Evolutionary conservation across 2,797 vertebrate genomes (phyloP), one percentile per base, ranked within the genome.

Genomic region (Tenualosa ilisha): DNA sequence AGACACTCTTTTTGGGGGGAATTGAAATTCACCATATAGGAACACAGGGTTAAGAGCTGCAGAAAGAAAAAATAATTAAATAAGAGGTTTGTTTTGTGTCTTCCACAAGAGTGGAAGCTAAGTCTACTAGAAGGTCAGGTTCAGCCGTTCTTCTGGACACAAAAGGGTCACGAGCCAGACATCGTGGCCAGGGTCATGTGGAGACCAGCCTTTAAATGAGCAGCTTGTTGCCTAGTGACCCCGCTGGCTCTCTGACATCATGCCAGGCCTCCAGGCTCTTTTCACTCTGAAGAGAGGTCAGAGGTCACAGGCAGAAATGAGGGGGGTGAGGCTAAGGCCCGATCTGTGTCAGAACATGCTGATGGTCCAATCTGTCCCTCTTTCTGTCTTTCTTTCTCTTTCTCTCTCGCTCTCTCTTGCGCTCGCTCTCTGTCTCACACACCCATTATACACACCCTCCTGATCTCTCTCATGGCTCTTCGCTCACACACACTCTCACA

Each of bases 151-250:
- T 89, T 65, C 85, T 75, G 49, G 37, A 79, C 85, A 91, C 89
- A 92, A 92, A 79, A 40, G 89, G 86, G 85, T 75, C 86, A 84
- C 90, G 93, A 86, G 86, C 88, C 31, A 72, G 72, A 82, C 72
- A 79, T 79, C 85, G 20, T 81, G 37, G 72, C 84, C 56, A 82
- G 88, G 85, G 86, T 88, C 83, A 54, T 83, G 86, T 86, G 91
- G 86, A 46, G 88, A 37, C 90, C 82, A 84, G 83, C 87, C 88
- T 91, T 92, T 88, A 89, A 91, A 91, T 85, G 37, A 84, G 68
- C 22, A 83, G n/a, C 43, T 91, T 91, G 89, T 92, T 93, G 88
- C 87, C 88, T 82, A 49, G 84, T 91, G 89, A 91, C 91, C 87
- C 86, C 49, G 17, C 24, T 40, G 26, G 85, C 63, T 85, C 84